Conservation (phyloP, 2,888 invertebrate genomes). For the Plebejus anna region DNA sequence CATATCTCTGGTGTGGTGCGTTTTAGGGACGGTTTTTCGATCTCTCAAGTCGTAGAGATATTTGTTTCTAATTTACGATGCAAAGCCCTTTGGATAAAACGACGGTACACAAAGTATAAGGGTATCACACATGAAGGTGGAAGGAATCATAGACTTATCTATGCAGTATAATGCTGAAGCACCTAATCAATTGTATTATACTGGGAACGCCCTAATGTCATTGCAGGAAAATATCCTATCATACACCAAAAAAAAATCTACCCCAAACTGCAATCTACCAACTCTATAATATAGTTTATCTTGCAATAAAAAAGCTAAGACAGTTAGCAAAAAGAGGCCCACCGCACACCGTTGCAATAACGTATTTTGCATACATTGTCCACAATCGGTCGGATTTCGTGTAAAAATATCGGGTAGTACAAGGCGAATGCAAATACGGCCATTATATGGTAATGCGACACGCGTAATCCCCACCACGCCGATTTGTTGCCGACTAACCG, state of each 20-base stretch:
- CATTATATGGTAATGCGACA: constrained; percentile 73
- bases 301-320: background rate
- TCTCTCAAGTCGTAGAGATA: background rate
- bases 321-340: constrained; percentile 50
- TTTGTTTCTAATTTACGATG: background rate
- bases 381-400: constrained; percentile 58
- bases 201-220: no score
- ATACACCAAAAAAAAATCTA: background rate
- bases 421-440: constrained; percentile 73
- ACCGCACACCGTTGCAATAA: constrained; percentile 53
- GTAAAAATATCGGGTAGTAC: constrained; percentile 70
- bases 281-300: background rate
- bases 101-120: background rate
- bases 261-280: background rate
- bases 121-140: background rate
- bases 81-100: background rate
- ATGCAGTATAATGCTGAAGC: no score
- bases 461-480: constrained; percentile 66
- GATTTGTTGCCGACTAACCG: constrained; percentile 54
- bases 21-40: background rate
- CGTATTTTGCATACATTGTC: constrained; percentile 74
- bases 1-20: background rate
- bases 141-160: no score
- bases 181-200: background rate
- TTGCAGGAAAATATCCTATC: no score